Evolutionary conservation across 1,140 invertebrate species (phyloP), one percentile per base, ranked within the genome.

Genomic region (Megalopta genalis): DNA sequence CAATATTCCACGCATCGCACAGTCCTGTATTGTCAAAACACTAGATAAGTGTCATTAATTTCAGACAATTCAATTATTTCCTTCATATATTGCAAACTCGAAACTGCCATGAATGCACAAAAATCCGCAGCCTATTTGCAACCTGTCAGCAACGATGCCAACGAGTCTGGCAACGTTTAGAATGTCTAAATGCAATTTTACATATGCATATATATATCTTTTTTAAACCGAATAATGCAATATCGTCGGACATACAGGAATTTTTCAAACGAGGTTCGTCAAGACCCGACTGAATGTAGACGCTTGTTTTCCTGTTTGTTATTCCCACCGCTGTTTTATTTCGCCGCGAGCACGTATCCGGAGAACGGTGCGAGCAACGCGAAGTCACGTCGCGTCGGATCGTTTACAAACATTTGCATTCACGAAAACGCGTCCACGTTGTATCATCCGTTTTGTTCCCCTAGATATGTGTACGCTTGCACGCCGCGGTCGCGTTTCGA

Each of bases 361-460:
- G 6, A 39, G 25, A 16, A 9, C 21, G n/a, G 32, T 32, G 32
- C 10, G 12, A 32, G 10, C 2, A 39, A 52, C 39, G 59, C 21
- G 37, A 63, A 21, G 14, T 42, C 49, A 39, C 73, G 25, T 63
- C 60, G 9, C 4, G 57, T 3, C 12, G 57, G n/a, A 18, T 32
- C 60, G 37, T 59, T 75, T 57, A 42, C 62, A 32, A 76, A 59
- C 52, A 68, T 46, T 68, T n/a, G 21, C 37, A 8, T 49, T 74
- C 25, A 12, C 23, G 60, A 76, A 65, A 76, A 25, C 14, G 32
- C 37, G n/a, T 37, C 16, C 54, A 21, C n/a, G 54, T 16, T 62
- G 66, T 70, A 46, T 77, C 66, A 70, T 23, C 9, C 21, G 25
- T 27, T 27, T 46, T 23, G 25, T 18, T 9, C 7, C n/a, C n/a